Evolutionary conservation across 1,140 invertebrate genomes (phyloP).

Genomic region (Pantala flavescens): DNA sequence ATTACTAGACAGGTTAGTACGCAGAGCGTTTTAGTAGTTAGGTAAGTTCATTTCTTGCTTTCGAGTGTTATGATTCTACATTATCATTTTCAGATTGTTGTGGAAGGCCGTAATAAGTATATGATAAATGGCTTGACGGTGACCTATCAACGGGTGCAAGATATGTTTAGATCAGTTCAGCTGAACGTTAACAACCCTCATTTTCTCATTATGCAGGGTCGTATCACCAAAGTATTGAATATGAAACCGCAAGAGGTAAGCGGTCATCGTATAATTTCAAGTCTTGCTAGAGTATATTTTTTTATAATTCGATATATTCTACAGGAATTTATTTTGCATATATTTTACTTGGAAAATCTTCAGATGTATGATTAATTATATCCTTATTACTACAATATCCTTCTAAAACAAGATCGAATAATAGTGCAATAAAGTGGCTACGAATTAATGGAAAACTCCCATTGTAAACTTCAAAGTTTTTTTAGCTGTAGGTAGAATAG

Average conservation of each 20-base stretch:
- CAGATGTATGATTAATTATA: too few species aligned
- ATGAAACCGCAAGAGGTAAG: constrained; percentile 93
- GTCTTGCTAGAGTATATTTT: constrained; percentile 17
- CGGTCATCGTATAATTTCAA: constrained; percentile 17
- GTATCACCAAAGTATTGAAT: constrained; percentile 97
- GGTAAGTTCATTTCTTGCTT: background rate
- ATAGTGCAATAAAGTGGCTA: too few species aligned
- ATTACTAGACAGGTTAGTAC: constrained; percentile 73
- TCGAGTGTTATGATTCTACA: too few species aligned
- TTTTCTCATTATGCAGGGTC: constrained; percentile 99
- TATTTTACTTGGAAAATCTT: too few species aligned
- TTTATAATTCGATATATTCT: constrained; percentile 19
- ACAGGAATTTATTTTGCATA: too few species aligned
- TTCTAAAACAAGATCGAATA: too few species aligned
- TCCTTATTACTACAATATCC: too few species aligned
- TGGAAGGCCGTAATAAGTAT: constrained; percentile 64
- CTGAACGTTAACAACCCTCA: constrained; percentile 99
- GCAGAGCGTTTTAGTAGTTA: background rate
- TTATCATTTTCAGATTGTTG: constrained; percentile 39
- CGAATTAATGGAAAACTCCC: too few species aligned
- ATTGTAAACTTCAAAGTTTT: too few species aligned
- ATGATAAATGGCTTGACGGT: constrained; percentile 89
- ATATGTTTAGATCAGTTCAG: constrained; percentile 93
- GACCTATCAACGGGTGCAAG: constrained; percentile 77
- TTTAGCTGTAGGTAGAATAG: too few species aligned